Evolutionary conservation across 2,797 vertebrate species (phyloP).

Genomic region (Pelochelys cantorii): DNA sequence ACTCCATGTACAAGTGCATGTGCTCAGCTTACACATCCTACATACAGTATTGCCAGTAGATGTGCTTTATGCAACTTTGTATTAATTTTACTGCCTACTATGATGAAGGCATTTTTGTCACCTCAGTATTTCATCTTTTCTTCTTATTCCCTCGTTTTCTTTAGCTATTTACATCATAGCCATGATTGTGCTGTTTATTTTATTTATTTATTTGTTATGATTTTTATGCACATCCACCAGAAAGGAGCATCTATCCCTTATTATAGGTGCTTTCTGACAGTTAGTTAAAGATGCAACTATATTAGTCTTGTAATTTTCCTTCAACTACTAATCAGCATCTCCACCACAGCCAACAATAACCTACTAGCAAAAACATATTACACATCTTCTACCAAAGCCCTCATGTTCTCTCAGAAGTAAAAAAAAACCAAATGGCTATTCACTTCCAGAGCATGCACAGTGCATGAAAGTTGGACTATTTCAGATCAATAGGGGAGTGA

Average conservation of each 20-base stretch:
- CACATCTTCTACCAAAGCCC: background rate
- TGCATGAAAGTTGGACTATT: background rate
- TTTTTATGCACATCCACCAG: background rate
- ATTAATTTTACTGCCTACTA: background rate
- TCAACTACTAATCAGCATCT: background rate
- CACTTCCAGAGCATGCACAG: background rate
- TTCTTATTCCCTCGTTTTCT: background rate
- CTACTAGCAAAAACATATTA: background rate
- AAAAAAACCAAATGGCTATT: background rate
- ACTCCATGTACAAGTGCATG: background rate
- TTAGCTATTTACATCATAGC: background rate
- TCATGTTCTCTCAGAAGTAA: background rate
- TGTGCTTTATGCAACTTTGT: background rate
- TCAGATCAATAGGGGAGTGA: background rate
- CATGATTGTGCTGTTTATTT: background rate
- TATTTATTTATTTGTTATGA: background rate
- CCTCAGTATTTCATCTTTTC: background rate
- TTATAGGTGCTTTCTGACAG: background rate
- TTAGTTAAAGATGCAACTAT: background rate
- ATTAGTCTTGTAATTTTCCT: background rate
- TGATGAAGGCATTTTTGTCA: background rate
- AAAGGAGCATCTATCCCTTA: background rate
- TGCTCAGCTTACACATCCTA: background rate
- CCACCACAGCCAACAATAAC: background rate
- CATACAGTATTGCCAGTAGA: background rate